Evolutionary conservation across 2,113 vertebrate species (phyloP), one percentile per base, ranked within the genome.

Genomic region (Cyprinodon variegatus): DNA sequence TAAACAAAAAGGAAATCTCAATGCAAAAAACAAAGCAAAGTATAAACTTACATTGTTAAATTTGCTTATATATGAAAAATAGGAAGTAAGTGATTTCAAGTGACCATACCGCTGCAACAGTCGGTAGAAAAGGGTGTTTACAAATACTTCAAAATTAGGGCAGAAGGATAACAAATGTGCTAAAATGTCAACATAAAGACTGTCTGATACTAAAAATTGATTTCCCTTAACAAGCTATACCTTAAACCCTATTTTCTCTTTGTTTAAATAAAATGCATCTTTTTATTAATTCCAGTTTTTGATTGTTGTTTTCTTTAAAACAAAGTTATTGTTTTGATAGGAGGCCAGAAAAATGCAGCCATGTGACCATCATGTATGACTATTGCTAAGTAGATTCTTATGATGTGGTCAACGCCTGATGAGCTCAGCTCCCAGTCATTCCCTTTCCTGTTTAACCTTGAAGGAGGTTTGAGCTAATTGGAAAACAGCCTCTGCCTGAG

Each of bases 401-500:
- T 74, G 3, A 3, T 74, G 77, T 81, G 83, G 79, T 85, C 5
- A 40, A 85, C 76, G 39, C 68, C 71, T 61, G 70, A 79, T 12
- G 43, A 81, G 76, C 84, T 84, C 14, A 67, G 74, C 83, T 82
- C 83, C 68, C 69, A 79, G 83, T 82, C 50, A 82, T 71, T 82
- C 81, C 83, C 75, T 88, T 83, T 86, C 85, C 87, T 88, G 77
- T 89, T 91, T 89, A 88, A 90, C 88, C 76, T 91, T 88, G 71
- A 79, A 79, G 88, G 77, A 85, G 82, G 80, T 89, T 92, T 76
- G 76, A 84, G 80, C 85, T 90, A 84, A 90, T 88, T 88, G 79
- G 85, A 88, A 92, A 90, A 77, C 89, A 79, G 81, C 85, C 71
- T 80, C 85, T 86, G 77, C 84, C 87, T 84, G 87, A 89, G 87